These are phyloP conservation scores for Stenoptilia bipunctidactyla DNA, from an alignment of 2,888 invertebrate species.

Conservation along the genomic window DNA sequence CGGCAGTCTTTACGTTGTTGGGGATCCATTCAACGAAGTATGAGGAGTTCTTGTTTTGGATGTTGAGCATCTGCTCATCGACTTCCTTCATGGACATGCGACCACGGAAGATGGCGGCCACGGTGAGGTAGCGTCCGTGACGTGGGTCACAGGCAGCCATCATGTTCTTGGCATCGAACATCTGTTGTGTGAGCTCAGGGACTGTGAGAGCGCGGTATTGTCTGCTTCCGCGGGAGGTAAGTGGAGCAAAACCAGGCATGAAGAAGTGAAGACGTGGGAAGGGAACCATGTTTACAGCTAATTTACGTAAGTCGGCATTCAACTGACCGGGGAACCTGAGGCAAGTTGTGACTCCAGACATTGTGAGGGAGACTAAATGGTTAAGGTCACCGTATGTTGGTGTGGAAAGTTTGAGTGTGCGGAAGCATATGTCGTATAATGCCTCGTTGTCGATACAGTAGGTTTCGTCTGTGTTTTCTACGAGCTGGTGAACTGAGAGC, in stretches of 20 bases:
- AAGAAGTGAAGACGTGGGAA: conserved; percentile 85
- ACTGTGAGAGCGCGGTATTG: conserved; percentile 90
- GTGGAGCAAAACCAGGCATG: conserved; percentile 90
- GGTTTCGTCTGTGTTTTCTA: conserved; percentile 92
- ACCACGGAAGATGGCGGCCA: conserved; percentile 91
- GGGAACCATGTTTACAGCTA: conserved; percentile 94
- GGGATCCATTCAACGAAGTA: conserved; percentile 84
- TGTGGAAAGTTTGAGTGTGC: conserved; percentile 86
- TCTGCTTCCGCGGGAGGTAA: conserved; percentile 87
- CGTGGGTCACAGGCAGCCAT: conserved; percentile 96
- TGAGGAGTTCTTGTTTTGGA: conserved; percentile 80
- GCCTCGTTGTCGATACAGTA: conserved; percentile 82
- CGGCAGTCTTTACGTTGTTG: conserved; percentile 88
- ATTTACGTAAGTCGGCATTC: conserved; percentile 92
- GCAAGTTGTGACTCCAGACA: conserved; percentile 89
- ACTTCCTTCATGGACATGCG: conserved; percentile 95
- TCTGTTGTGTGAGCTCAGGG: conserved; percentile 87
- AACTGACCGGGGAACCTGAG: conserved; percentile 92
- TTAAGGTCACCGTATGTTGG: conserved; percentile 94
- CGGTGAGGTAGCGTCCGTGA: conserved; percentile 91
- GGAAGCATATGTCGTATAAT: conserved; percentile 85
- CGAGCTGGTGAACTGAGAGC: conserved; percentile 87
- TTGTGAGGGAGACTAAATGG: conserved; percentile 88
- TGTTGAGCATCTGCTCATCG: conserved; percentile 89
- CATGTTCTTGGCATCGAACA: conserved; percentile 97